Evolutionary conservation across 2,113 vertebrate genomes (phyloP), one percentile per base, ranked within the genome.

Genomic region (Trematomus loennbergii): DNA sequence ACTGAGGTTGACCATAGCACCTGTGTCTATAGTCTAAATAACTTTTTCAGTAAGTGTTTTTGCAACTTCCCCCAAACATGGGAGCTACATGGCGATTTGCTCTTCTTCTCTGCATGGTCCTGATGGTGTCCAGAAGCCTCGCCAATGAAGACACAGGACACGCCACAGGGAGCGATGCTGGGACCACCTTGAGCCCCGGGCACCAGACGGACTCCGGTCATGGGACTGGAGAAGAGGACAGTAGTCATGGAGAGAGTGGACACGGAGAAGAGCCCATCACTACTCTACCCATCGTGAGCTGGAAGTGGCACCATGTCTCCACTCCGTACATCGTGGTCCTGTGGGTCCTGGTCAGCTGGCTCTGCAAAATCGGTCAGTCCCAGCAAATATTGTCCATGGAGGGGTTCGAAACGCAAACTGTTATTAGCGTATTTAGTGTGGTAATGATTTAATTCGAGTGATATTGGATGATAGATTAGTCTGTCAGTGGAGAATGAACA

Each of bases 331-430:
- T 95, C 78, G 93, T 96, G 82, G 84, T 91, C 2, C 72, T 95
- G 4, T 96, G 95, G 95, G 36, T 96, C 64, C 80, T 96, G 80
- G 94, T 95, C 67, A 78, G 83, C 79, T 96, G 95, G 95, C 63
- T 96, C 63, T 95, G 94, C 88, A 96, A 95, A 91, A 67, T 95
- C 3, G 36, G 95, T 95, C 87, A 95, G 94, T 90, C 55, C 76
- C 33, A 12, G n/a, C 3, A 11, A 25, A 15, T 68, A n/a, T 43
- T 15, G 15, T 55, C 11, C 18, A 12, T 11, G 29, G n/a, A 29
- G 29, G 29, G 29, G 29, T 29, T 29, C 29, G 29, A 29, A 29
- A 3, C 29, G 4, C 29, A 29, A 29, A 29, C 29, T 29, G 29
- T 29, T 29, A 29, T 29, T 29, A 4, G 29, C 29, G 29, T 29